Evolutionary conservation across 2,888 invertebrate species (phyloP), one percentile per base, ranked within the genome.

Genomic region (Crossocerus cetratus): DNA sequence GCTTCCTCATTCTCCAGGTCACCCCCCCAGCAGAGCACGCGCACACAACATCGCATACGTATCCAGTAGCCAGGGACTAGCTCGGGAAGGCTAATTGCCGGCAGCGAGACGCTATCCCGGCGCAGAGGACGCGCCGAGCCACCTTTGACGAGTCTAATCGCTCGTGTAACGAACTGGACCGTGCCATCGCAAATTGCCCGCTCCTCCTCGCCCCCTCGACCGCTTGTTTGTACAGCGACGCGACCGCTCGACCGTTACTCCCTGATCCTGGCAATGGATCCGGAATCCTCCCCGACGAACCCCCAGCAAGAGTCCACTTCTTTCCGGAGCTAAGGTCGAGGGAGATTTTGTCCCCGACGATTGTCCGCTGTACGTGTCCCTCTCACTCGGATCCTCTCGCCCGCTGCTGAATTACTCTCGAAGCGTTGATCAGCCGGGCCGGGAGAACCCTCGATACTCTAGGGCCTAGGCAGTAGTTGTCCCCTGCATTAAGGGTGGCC

Each of bases 141-240:
- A 65, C 65, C 72, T 72, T 71, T 69, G 75, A 79, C 79, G 79
- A 70, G 54, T 73, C 66, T 60, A 74, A 79, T 76, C 69, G 69
- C 67, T 79, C 69, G 71, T 65, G 76, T 74, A 79, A 79, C 69
- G 69, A 76, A 73, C 58, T 69, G 76, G 65, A 73, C 68, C 75
- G 78, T 70, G 55, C 63, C 64, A 70, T 78, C 68, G 76, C 71
- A 79, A 79, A 78, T 79, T 66, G 66, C 66, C 67, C 65, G 71
- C 65, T 79, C 63, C 65, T 79, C 69, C 56, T 60, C 61, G 74
- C n/a, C 65, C 74, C 65, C 32, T 32, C 32, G 8, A 11, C 8
- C 8, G 32, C 32, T 32, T 74, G 74, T 73, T 74, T 68, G 73
- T 62, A 62, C 61, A 23, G 32, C 60, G 64, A 60, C 49, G n/a